Evolutionary conservation across 2,888 invertebrate genomes (phyloP), one percentile per base, ranked within the genome.

Genomic region (Agriopis marginaria): DNA sequence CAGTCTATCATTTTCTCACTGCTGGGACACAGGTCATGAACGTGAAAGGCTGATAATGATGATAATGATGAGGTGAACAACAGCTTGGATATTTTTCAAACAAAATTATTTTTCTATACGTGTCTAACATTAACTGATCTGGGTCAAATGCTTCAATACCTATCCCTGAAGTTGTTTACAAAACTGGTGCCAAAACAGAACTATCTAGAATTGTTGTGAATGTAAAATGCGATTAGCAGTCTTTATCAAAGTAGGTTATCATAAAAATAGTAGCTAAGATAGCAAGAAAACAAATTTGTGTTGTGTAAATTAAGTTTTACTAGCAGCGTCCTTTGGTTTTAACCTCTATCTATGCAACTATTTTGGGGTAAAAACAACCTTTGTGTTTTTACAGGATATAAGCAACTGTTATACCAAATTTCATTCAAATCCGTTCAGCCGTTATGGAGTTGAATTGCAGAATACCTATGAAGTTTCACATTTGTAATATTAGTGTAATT

Each of bases 241-340:
- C n/a, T 50, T 75, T 82, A 83, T 83, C 78, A 73, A 77, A 73
- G 63, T 83, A 71, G 82, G 78, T 81, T 84, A 81, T 82, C 79
- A 74, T 63, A 58, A 62, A 49, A 61, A 75, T n/a, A 7, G 12
- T 47, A 56, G 39, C 49, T 49, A 55, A 66, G 51, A 47, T 47
- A 47, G n/a, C 47, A 47, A 12, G 12, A 12, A 49, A 14, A 14
- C n/a, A 14, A 7, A n/a, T n/a, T 4, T 49, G 9, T 42, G n/a
- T 49, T n/a, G 6, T 49, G 47, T 49, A 49, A 49, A 7, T 49
- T 23, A 23, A 0, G 2, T 23, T 23, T 23, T 23, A 23, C 17
- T 23, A 23, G 17, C 17, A 23, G 17, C 17, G 17, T 23, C 17
- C 17, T 23, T 23, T 23, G 17, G 17, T 23, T 23, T 23, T 23